Evolutionary conservation across 2,113 vertebrate genomes (phyloP).

Genomic region (Nyctereutes procyonoides): DNA sequence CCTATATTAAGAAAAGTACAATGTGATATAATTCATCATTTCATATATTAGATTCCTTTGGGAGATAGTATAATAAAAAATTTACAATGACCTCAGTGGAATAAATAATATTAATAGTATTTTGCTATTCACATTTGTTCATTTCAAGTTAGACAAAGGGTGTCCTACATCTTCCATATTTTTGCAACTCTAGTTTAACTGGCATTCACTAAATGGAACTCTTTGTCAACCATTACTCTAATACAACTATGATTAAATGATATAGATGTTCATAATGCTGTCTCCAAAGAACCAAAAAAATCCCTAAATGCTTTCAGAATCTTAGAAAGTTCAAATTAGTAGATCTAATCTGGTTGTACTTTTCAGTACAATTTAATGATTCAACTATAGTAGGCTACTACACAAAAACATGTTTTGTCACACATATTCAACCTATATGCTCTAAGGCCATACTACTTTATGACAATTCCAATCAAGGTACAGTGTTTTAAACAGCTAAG

Average conservation of each 20-base stretch:
- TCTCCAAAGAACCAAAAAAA: background rate
- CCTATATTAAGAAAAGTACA: background rate
- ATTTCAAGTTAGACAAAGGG: background rate
- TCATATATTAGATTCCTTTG: background rate
- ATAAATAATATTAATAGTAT: background rate
- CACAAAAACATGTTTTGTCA: background rate
- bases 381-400: background rate
- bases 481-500: background rate
- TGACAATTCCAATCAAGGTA: background rate
- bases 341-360: background rate
- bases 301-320: constrained; percentile 14
- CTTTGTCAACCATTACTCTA: background rate
- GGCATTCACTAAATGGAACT: background rate
- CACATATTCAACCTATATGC: background rate
- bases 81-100: background rate
- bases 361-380: background rate
- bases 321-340: constrained; percentile 37
- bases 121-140: constrained; percentile 16
- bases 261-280: background rate
- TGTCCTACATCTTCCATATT: background rate
- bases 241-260: background rate
- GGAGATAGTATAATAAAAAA: background rate
- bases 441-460: background rate
- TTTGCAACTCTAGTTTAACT: background rate
- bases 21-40: background rate